Conservation (phyloP, 2,888 invertebrate genomes). For the Leucoma salicis region DNA sequence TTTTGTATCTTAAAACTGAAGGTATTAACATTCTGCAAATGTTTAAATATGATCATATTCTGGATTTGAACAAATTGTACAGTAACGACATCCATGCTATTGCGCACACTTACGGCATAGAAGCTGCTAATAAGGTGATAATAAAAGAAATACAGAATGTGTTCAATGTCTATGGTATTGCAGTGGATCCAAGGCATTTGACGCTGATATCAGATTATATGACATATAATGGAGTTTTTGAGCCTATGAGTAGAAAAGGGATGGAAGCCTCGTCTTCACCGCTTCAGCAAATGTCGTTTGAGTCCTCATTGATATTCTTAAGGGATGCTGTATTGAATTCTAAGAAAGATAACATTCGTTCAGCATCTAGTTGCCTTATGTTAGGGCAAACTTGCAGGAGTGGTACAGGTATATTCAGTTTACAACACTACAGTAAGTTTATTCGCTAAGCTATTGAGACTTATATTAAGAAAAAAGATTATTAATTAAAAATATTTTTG, state of each 20-base stretch:
- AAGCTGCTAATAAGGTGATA: conserved; percentile 95
- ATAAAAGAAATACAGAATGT: conserved; percentile 97
- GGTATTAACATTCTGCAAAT: conserved; percentile 97
- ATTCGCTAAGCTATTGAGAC: conserved; percentile 31
- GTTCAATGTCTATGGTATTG: conserved; percentile 98
- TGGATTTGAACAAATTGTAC: conserved; percentile 92
- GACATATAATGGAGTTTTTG: conserved; percentile 95
- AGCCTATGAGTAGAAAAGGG: conserved; percentile 94
- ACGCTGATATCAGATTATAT: conserved; percentile 97
- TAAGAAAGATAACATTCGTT: conserved; percentile 87
- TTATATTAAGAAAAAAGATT: too few species aligned
- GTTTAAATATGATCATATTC: conserved; percentile 89
- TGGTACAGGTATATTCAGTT: conserved; percentile 91
- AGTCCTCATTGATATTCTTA: conserved; percentile 94
- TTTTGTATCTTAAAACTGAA: conserved; percentile 92
- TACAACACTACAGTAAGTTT: conserved; percentile 56
- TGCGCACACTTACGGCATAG: conserved; percentile 95
- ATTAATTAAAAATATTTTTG: too few species aligned
- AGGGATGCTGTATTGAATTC: conserved; percentile 88
- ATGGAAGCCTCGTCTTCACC: conserved; percentile 96
- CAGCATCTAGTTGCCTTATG: conserved; percentile 94
- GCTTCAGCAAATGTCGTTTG: conserved; percentile 98
- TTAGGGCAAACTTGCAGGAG: conserved; percentile 90
- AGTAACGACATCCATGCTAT: conserved; percentile 97
- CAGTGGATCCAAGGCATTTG: conserved; percentile 96